Base-by-base conservation (phyloP, 2,797 vertebrate species). In the Fistularia commersonii region DNA sequence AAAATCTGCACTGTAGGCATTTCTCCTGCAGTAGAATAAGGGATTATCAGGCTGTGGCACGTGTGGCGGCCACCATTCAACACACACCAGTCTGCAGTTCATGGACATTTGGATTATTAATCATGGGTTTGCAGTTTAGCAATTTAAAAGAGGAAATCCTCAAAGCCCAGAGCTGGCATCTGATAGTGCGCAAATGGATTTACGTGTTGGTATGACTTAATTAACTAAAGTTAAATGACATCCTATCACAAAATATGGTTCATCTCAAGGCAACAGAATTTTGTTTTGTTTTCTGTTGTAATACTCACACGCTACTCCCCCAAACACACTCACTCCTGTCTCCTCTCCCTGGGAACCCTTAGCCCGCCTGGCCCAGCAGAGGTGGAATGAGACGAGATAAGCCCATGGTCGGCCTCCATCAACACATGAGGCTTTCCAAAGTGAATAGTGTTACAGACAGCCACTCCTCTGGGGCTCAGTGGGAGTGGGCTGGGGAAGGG, bases 361-460 rank as follows among this genome's bases (percentile, higher is more conserved):
- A 23, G 77, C 64, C 71, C 41, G 52, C 71, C 53, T 45, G 79
- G 61, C 68, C 62, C 57, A 44, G 63, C 66, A 76, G 61, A 66
- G 81, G 58, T 57, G 80, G 79, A 83, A 76, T 83, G 83, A 87
- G 86, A 80, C 53, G 69, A 90, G 86, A 90, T 88, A 88, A 87
- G 83, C 83, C 51, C 68, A 41, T 69, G 83, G 80, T 85, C 61
- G 67, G 76, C 72, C 81, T 89, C 87, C 85, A 61, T 89, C 87
- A 89, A 88, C 87, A 88, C 87, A 69, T 64, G 61, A 63, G 72
- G 73, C 75, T 81, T 77, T 78, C 81, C 72, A 74, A 79, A 81
- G 81, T 66, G 81, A 84, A 69, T 89, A 83, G 77, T 75, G 81
- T 90, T 89, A 87, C 87, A 85, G 79, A 81, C 81, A 80, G 79